These are phyloP conservation scores for Cacatua alba DNA, from an alignment of 2,113 vertebrate species.

Conservation along the genomic window DNA sequence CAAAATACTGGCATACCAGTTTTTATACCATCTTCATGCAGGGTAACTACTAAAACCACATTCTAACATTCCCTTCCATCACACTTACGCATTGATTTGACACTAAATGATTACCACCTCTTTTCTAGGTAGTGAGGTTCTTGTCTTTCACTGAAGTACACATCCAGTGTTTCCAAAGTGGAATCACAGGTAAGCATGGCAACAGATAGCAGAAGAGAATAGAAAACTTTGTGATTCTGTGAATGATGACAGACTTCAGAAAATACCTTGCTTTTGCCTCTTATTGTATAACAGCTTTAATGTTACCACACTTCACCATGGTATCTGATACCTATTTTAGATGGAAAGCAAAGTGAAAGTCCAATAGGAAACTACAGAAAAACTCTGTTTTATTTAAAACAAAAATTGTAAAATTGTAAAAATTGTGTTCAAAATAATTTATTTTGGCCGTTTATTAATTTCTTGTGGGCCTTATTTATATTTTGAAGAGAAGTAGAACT, in stretches of 20 bases:
- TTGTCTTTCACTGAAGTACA: background rate
- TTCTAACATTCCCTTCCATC: background rate
- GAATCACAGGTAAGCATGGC: background rate
- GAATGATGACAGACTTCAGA: background rate
- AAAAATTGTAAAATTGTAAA: background rate
- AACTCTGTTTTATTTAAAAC: background rate
- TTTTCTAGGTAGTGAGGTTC: background rate
- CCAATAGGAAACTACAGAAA: background rate
- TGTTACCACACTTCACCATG: background rate
- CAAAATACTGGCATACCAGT: background rate
- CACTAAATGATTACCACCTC: background rate
- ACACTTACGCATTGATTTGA: background rate
- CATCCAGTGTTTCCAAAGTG: background rate
- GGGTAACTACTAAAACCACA: background rate
- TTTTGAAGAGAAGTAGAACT: background rate
- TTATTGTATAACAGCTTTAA: background rate
- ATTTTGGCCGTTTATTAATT: background rate
- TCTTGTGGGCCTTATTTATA: background rate
- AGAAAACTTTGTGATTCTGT: background rate
- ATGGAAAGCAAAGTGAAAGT: background rate
- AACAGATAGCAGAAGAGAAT: fast-evolving
- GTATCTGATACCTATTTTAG: background rate
- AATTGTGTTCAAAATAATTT: background rate
- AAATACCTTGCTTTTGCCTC: background rate
- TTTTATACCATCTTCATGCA: background rate